Evolutionary conservation across 2,797 vertebrate species (phyloP).

Genomic region (Pseudochromis fuscus): DNA sequence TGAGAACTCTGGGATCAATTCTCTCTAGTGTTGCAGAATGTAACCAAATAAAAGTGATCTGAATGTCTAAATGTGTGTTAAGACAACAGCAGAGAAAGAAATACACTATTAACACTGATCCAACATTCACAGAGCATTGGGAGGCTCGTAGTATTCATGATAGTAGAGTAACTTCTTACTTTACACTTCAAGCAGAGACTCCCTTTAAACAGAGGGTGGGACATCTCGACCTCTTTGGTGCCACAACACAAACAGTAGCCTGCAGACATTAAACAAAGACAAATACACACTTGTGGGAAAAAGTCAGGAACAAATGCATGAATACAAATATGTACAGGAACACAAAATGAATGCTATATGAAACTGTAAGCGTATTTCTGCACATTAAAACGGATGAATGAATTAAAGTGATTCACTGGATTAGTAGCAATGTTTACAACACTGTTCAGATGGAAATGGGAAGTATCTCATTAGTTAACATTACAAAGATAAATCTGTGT

Average conservation of each 20-base stretch:
- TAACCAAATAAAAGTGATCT: no score
- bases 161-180: conserved; percentile 58
- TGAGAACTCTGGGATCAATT: no score
- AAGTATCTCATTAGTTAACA: no score
- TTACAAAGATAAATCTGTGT: background rate
- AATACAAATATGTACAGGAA: background rate
- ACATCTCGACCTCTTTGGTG: conserved; percentile 42
- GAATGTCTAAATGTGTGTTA: no score
- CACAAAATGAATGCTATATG: background rate
- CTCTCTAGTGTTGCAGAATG: no score
- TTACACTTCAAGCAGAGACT: conserved; percentile 83
- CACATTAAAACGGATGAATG: background rate
- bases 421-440: background rate
- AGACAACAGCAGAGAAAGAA: no score
- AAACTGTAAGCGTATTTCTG: no score
- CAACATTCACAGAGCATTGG: no score
- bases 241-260: conserved; percentile 85
- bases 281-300: accelerated
- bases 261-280: conserved; percentile 34
- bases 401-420: background rate
- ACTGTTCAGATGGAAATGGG: background rate
- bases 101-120: no score
- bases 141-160: no score
- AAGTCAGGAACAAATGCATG: background rate
- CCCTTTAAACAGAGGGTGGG: conserved; percentile 85